phyloP scores from a whole-genome alignment of 2,888 invertebrate genomes.

The Notodonta dromedarius region DNA sequence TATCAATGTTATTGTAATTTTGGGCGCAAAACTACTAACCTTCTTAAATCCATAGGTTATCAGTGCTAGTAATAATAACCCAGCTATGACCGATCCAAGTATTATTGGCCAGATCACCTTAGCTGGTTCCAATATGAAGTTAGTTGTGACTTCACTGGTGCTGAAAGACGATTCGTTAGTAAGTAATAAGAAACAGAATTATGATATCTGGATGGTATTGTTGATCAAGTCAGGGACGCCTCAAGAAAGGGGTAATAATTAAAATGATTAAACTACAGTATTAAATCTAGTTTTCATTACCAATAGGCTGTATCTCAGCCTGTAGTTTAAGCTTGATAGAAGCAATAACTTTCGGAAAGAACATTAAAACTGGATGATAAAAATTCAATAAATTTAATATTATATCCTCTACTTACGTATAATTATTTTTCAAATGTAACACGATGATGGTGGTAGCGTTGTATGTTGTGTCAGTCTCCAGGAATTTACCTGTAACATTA shows the following conservation, averaged over 20 bases:
- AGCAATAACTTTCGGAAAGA: no score
- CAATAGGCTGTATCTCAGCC: no score
- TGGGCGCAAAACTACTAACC: conserved; percentile 44
- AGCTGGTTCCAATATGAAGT: conserved; percentile 54
- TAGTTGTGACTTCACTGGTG: conserved; percentile 45
- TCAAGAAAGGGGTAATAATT: no score
- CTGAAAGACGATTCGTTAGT: conserved; percentile 26
- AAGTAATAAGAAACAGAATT: no score
- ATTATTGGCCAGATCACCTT: conserved; percentile 65
- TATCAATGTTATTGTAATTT: conserved; percentile 3
- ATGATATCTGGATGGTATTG: no score
- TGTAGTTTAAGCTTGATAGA: no score
- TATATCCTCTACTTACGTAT: conserved; percentile 43
- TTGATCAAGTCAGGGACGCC: no score
- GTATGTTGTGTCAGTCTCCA: conserved; percentile 44
- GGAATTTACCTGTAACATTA: conserved; percentile 46
- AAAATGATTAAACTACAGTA: no score
- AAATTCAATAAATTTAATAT: no score
- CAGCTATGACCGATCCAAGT: conserved; percentile 51
- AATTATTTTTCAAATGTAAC: conserved; percentile 34
- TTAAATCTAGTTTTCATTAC: no score
- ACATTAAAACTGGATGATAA: no score
- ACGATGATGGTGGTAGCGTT: conserved; percentile 54
- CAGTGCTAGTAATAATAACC: conserved; percentile 54
- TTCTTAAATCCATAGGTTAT: conserved; percentile 62